These are phyloP conservation scores for Percopsis transmontana DNA, from an alignment of 2,113 vertebrate species.

Conservation along the genomic window DNA sequence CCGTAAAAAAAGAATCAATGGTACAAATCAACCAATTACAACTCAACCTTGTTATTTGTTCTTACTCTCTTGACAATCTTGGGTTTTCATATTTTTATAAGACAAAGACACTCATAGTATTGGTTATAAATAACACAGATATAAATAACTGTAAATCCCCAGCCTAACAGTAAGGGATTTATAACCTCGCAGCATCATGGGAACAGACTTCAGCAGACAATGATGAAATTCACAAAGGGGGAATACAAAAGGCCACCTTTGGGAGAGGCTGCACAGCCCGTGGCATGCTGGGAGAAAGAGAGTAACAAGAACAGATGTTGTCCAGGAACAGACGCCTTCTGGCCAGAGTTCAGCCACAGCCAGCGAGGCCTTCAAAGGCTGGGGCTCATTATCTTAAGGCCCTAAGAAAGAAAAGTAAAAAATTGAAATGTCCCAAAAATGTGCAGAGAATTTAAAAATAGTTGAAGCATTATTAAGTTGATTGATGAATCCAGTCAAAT, in stretches of 20 bases:
- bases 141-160: slow-evolving; percentile 61
- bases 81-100: slow-evolving; percentile 9
- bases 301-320: slow-evolving; percentile 95
- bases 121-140: slow-evolving; percentile 11
- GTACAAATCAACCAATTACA: too few relatives aligned
- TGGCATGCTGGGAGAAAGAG: slow-evolving; percentile 86
- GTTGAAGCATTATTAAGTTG: too few relatives aligned
- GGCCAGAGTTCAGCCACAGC: slow-evolving; percentile 84
- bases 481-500: background rate
- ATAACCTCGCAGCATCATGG: slow-evolving; percentile 76
- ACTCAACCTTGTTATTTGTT: too few relatives aligned
- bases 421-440: background rate
- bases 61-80: slow-evolving; percentile 19
- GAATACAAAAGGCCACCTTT: slow-evolving; percentile 87
- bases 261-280: slow-evolving; percentile 87
- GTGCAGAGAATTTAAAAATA: too few relatives aligned
- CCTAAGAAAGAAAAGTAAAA: background rate
- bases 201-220: slow-evolving; percentile 84
- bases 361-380: slow-evolving; percentile 81
- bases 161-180: slow-evolving; percentile 42
- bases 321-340: slow-evolving; percentile 92
- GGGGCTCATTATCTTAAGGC: slow-evolving; percentile 58
- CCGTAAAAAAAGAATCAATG: too few relatives aligned
- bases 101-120: slow-evolving; percentile 42
- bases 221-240: slow-evolving; percentile 86